Base-by-base conservation (phyloP, 1,140 invertebrate genomes). In the Amyelois transitella region DNA sequence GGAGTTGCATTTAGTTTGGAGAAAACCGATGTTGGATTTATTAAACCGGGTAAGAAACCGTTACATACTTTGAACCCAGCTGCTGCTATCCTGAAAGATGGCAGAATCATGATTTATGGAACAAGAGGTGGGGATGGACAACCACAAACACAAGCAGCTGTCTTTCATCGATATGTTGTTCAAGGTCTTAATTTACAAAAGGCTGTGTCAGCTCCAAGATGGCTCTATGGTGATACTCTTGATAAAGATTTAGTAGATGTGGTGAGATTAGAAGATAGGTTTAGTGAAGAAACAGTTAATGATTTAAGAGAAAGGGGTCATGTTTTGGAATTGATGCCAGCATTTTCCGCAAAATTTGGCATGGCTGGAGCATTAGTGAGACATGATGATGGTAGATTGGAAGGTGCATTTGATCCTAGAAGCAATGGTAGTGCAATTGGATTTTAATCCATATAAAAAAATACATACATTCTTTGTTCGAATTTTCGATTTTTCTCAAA, bases 91-190 rank as follows among this genome's bases (percentile, higher is more conserved):
- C 60, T 87, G 21, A 66, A 77, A 17, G 84, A 87, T 58, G 81
- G 81, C 17, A 65, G 81, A 18, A 20, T 77, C 10, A 75, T 87
- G 57, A 47, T 87, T 32, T 87, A 82, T 62, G 84, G 84, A 3
- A 82, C 80, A 6, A 72, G 74, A 53, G 84, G 84, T 44, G 84
- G 80, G 28, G 81, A 87, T 54, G 84, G 84, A 1, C 84, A 87
- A 53, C 69, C 84, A 5, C 84, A 87, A 64, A 82, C 75, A 8
- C 84, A 87, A 72, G 69, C 81, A 10, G 81, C 81, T 2, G 73
- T 87, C 22, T 87, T 87, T 43, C 81, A 87, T 48, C 69, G 84
- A 57, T 81, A 87, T 43, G 81, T 75, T 14, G 66, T 87, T 17
- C 84, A 87, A 66, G 60, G 60, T 20, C 48, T 68, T 7, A 64